These are phyloP conservation scores for Peromyscus californicus DNA, from an alignment of 2,113 vertebrate species.

Conservation along the genomic window DNA sequence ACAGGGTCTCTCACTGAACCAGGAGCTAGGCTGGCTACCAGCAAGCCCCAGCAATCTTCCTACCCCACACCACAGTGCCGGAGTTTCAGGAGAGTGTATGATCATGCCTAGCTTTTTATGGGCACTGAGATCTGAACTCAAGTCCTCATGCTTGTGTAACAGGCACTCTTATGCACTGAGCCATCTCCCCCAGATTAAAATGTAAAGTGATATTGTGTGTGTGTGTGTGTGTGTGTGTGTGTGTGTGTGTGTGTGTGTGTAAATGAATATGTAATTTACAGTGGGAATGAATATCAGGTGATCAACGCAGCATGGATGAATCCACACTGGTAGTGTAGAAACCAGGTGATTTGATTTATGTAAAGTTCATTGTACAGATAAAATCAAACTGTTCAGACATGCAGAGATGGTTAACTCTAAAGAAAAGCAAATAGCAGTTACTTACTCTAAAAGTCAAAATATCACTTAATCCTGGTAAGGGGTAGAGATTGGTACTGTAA, in stretches of 20 bases:
- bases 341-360: background rate
- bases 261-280: background rate
- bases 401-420: constrained; percentile 16
- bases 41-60: background rate
- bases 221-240: background rate
- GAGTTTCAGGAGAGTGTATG: background rate
- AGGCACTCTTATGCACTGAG: background rate
- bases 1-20: background rate
- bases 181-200: background rate
- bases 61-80: background rate
- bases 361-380: background rate
- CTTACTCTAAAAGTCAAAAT: background rate
- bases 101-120: background rate
- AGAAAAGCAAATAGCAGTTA: background rate
- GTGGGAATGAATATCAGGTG: background rate
- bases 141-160: background rate
- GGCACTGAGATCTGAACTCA: background rate
- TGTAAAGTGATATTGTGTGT: background rate
- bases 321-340: constrained; percentile 2
- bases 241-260: background rate
- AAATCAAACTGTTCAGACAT: background rate
- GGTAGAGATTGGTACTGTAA: background rate
- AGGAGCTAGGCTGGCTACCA: background rate
- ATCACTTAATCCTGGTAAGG: background rate
- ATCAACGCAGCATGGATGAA: background rate